Conservation (phyloP, 2,113 vertebrate genomes). For the Myotis davidii region DNA sequence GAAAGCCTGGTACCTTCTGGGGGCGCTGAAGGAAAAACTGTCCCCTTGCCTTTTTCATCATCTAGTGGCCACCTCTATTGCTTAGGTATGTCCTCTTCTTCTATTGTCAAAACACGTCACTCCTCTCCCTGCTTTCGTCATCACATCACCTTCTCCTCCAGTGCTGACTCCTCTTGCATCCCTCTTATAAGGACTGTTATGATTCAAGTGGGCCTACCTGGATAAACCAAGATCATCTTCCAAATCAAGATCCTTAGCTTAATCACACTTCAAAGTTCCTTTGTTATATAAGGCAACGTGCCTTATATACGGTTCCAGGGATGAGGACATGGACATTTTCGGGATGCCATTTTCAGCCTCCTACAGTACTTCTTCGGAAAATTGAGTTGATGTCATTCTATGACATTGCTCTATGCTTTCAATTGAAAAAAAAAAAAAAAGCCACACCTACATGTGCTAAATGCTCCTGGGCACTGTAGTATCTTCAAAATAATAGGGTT, state of each 20-base stretch:
- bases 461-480: background rate
- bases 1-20: background rate
- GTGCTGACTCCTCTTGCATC: background rate
- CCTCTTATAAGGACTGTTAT: background rate
- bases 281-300: background rate
- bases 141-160: background rate
- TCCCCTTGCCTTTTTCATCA: background rate
- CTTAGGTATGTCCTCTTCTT: background rate
- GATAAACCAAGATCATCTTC: background rate
- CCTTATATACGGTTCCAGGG: background rate
- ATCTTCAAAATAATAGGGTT: background rate
- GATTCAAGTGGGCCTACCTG: background rate
- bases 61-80: background rate
- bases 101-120: background rate
- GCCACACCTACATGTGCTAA: background rate
- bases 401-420: constrained; percentile 16
- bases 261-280: background rate
- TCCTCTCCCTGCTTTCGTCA: background rate
- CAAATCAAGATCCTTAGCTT: background rate
- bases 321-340: background rate
- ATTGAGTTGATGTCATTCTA: background rate
- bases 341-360: background rate
- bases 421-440: background rate
- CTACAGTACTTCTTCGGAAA: background rate
- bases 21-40: background rate